phyloP scores from a whole-genome alignment of 2,888 invertebrate species.

The Belgica antarctica region DNA sequence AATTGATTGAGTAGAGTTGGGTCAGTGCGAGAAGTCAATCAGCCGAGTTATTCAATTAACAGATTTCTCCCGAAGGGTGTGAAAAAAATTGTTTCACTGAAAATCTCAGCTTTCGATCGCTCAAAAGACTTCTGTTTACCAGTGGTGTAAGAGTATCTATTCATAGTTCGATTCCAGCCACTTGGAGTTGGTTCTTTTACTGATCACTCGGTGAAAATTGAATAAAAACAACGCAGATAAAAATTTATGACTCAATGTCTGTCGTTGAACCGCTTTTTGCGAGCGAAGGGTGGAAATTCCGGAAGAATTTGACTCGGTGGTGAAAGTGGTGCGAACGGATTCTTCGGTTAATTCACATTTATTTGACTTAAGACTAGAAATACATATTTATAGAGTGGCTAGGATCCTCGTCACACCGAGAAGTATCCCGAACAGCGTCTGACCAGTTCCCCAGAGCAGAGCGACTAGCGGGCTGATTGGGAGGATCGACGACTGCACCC shows the following conservation, averaged over 20 bases:
- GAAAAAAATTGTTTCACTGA: not conserved
- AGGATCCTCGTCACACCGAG: constrained; percentile 34
- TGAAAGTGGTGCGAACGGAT: too few species aligned
- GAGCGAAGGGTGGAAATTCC: too few species aligned
- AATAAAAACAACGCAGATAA: too few species aligned
- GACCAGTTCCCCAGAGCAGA: constrained; percentile 30
- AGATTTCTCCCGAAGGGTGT: not conserved
- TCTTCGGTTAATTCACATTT: too few species aligned
- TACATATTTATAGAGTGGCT: constrained; percentile 33
- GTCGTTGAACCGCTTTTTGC: too few species aligned
- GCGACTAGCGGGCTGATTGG: constrained; percentile 30
- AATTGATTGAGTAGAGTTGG: not conserved
- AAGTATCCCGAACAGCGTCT: constrained; percentile 29
- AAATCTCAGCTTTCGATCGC: constrained; percentile 44
- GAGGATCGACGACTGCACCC: constrained; percentile 20
- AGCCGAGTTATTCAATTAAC: constrained; percentile 14
- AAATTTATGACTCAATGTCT: too few species aligned
- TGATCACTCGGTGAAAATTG: constrained; percentile 14
- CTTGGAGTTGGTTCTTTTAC: not conserved
- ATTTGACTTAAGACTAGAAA: too few species aligned
- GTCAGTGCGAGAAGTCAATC: not conserved
- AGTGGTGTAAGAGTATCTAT: constrained; percentile 50
- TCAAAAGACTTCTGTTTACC: constrained; percentile 46
- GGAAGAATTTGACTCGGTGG: too few species aligned
- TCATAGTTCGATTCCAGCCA: constrained; percentile 47